Conservation (phyloP, 2,888 invertebrate species). For the Allolobophora icterica region DNA sequence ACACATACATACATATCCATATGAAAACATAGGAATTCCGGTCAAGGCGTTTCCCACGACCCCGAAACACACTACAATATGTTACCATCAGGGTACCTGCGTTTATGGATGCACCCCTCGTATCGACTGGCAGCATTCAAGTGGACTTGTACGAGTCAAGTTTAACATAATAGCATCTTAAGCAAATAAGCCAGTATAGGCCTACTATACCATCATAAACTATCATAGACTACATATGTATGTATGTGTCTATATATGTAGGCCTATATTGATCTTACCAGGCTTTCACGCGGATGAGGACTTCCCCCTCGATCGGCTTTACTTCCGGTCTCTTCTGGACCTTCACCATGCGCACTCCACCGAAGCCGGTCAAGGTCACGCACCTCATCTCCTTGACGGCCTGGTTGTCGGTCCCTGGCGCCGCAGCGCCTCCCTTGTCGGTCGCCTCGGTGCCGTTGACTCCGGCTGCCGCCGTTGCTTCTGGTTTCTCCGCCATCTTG, state of each 20-base stretch:
- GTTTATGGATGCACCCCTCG: background rate
- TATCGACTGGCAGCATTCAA: background rate
- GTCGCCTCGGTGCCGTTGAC: background rate
- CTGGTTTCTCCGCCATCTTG: background rate
- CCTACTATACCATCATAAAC: background rate
- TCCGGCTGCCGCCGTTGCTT: background rate
- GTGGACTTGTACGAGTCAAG: background rate
- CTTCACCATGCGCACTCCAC: constrained; percentile 84
- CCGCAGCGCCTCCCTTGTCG: background rate
- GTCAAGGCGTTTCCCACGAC: background rate
- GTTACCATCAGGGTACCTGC: background rate
- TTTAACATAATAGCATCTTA: background rate
- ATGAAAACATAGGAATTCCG: background rate
- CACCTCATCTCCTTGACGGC: constrained; percentile 71
- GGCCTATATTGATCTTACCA: constrained; percentile 73
- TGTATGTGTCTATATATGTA: background rate
- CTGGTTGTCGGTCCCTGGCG: background rate
- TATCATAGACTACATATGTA: background rate
- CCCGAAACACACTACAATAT: background rate
- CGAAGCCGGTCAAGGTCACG: constrained; percentile 83
- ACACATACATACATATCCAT: background rate
- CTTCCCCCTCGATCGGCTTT: constrained; percentile 69
- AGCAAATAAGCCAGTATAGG: background rate
- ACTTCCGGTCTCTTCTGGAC: constrained; percentile 82
- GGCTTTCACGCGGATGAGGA: constrained; percentile 82